Evolutionary conservation across 2,797 vertebrate genomes (phyloP).

Genomic region (Paratrypauchen microcephalus): DNA sequence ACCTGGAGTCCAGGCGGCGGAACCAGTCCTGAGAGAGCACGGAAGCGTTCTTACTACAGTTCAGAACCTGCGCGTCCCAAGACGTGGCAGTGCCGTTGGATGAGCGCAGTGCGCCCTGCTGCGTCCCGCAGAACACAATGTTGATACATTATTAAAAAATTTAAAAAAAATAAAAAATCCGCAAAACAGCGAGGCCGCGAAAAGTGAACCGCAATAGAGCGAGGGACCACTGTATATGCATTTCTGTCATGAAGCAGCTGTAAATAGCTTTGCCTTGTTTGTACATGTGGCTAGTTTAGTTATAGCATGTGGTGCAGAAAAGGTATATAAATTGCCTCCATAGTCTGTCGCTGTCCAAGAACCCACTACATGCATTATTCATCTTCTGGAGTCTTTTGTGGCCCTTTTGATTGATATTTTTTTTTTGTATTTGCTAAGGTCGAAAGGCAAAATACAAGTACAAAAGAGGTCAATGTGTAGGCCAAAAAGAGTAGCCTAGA

Average conservation of each 20-base stretch:
- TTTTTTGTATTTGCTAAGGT: constrained; percentile 5
- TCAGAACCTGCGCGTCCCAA: too few relatives aligned
- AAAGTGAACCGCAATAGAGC: too few relatives aligned
- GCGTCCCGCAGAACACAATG: too few relatives aligned
- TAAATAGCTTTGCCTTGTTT: constrained; percentile 38
- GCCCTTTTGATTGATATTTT: constrained; percentile 4
- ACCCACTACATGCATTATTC: constrained; percentile 70
- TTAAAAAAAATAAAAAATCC: too few relatives aligned
- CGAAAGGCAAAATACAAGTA: constrained; percentile 7
- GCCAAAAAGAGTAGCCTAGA: constrained; percentile 2
- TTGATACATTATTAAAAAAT: too few relatives aligned
- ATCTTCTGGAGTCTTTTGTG: constrained; percentile 29
- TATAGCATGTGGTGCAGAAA: constrained; percentile 35
- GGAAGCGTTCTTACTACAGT: too few relatives aligned
- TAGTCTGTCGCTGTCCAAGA: constrained; percentile 62
- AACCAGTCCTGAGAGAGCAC: too few relatives aligned
- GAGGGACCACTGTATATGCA: too few relatives aligned
- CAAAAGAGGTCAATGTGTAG: constrained; percentile 12
- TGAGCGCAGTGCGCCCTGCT: too few relatives aligned
- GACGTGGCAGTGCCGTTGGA: too few relatives aligned
- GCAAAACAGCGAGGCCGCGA: too few relatives aligned
- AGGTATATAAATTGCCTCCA: constrained; percentile 35
- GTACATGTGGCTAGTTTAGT: constrained; percentile 38
- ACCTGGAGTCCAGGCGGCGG: too few relatives aligned
- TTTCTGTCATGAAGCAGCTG: constrained; percentile 40